These are phyloP conservation scores for Ligdia adustata DNA, from an alignment of 2,888 invertebrate species.

Conservation along the genomic window DNA sequence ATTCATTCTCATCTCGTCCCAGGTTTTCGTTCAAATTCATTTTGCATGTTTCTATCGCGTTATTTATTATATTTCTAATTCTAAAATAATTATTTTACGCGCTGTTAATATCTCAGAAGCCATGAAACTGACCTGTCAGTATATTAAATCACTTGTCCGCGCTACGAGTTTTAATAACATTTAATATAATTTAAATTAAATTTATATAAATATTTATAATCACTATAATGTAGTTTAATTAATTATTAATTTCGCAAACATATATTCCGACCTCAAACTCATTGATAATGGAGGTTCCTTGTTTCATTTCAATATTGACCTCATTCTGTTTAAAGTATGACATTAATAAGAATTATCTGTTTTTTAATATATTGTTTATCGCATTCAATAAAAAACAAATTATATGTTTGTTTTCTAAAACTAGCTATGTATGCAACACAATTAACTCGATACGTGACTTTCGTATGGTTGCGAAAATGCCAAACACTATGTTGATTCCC, in stretches of 20 bases:
- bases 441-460: no score
- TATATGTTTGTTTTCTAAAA: no score
- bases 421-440: no score
- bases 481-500: no score
- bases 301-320: constrained; percentile 42
- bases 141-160: constrained; percentile 4
- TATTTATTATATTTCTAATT: no score
- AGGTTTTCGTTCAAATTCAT: no score
- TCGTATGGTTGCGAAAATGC: no score
- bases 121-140: neutral
- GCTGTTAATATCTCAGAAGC: neutral
- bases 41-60: no score
- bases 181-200: neutral
- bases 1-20: no score
- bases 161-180: constrained; percentile 6
- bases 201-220: neutral
- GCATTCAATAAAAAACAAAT: no score
- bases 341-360: no score
- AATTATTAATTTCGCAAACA: constrained; percentile 13
- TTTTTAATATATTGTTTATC: no score
- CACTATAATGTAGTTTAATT: neutral
- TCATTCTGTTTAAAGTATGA: constrained; percentile 32
- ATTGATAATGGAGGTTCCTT: constrained; percentile 31
- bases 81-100: neutral
- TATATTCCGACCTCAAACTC: constrained; percentile 18